Evolutionary conservation across 2,888 invertebrate genomes (phyloP), one percentile per base, ranked within the genome.

Genomic region (Polymixis lichenea): DNA sequence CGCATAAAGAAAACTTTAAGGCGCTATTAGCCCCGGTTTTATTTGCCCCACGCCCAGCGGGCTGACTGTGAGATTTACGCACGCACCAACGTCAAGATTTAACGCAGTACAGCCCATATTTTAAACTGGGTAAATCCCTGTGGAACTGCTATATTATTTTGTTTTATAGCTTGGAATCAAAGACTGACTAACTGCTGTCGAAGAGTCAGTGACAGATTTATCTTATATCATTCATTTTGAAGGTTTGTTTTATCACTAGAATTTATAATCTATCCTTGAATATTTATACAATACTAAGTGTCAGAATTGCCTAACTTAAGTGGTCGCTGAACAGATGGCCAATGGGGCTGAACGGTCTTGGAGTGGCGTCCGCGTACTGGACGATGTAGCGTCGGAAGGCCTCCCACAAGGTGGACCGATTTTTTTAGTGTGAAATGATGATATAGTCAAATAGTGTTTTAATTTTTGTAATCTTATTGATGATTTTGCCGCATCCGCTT

Each of bases 1-100:
- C 90, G 90, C 91, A 92, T 92, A 92, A 92, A 90, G 91, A 88
- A 90, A 89, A 90, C 87, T 89, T 90, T 88, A 87, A 89, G 90
- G 75, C 84, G 79, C 90, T 80, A 90, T 90, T 90, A 91, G 89
- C 86, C 86, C 75, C 80, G 75, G 89, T 88, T 91, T 91, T 91
- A 91, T 91, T 90, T 87, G 88, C 88, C 81, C 80, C 85, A 65
- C 77, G 80, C 88, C 87, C 85, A 82, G 70, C 76, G 79, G 87
- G 91, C 91, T 87, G 84, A 89, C 89, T 89, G 90, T 87, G 91
- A 92, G 90, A 90, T 87, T 87, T 87, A 87, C 88, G 88, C 86
- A 89, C 89, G 88, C 86, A 89, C 89, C 90, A 89, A 87, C 78
- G 84, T 82, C 75, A 81, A 78, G 75, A 84, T 87, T 88, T 88